These are phyloP conservation scores for Orchesellides sinensis DNA, from an alignment of 2,888 invertebrate species.

Conservation along the genomic window DNA sequence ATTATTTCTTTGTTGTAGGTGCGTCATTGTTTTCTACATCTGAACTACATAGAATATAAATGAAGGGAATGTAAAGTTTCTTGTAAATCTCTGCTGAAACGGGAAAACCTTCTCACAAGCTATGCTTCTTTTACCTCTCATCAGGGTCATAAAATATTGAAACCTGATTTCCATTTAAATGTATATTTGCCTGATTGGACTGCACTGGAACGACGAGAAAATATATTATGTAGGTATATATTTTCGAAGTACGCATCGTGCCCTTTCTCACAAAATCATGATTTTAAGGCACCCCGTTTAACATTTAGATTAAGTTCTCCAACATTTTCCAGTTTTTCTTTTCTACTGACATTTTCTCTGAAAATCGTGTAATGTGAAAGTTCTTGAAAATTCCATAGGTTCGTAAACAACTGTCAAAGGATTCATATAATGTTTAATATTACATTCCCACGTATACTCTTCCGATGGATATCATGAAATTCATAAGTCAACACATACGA, in stretches of 20 bases:
- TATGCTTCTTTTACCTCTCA: neutral
- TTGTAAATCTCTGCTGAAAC: too few relatives aligned
- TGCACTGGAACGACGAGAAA: neutral
- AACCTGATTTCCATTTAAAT: slow-evolving; percentile 51
- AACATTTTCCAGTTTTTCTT: too few relatives aligned
- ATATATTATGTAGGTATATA: too few relatives aligned
- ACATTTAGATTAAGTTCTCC: slow-evolving; percentile 34
- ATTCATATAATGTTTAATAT: too few relatives aligned
- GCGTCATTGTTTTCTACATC: slow-evolving; percentile 22
- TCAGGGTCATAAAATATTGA: slow-evolving; percentile 24
- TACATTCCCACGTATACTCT: too few relatives aligned
- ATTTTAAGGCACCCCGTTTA: slow-evolving; percentile 26
- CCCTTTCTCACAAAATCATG: slow-evolving; percentile 15
- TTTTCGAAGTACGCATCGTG: neutral
- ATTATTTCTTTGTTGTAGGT: slow-evolving; percentile 72
- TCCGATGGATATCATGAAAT: too few relatives aligned
- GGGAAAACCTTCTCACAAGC: too few relatives aligned
- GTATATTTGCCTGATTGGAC: neutral
- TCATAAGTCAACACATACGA: too few relatives aligned
- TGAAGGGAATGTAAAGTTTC: slow-evolving; percentile 5
- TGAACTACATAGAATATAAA: neutral
- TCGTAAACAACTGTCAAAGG: too few relatives aligned
- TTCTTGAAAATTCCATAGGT: too few relatives aligned
- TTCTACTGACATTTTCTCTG: too few relatives aligned
- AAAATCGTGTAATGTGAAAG: too few relatives aligned